Conservation (phyloP, 2,797 vertebrate genomes). For the Poecilia gillii region DNA sequence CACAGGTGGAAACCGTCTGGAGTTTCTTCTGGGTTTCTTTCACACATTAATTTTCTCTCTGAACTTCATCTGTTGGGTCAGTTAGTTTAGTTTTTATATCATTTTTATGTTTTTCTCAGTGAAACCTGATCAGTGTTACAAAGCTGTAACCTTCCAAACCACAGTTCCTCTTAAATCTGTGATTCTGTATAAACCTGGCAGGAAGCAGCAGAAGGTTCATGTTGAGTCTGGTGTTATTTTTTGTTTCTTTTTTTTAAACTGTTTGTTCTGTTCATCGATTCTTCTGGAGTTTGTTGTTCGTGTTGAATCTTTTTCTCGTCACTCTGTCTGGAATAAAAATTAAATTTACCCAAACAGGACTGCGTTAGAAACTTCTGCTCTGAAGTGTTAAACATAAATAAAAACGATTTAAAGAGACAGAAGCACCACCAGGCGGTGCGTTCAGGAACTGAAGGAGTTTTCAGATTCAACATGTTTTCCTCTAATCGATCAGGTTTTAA, state of each 20-base stretch:
- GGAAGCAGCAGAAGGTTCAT: background rate
- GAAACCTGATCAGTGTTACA: background rate
- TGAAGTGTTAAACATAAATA: background rate
- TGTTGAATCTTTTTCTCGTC: background rate
- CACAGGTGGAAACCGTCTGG: background rate
- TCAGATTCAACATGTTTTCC: background rate
- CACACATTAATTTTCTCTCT: background rate
- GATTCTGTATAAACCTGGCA: background rate
- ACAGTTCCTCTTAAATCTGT: background rate
- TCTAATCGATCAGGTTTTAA: background rate
- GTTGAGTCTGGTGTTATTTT: background rate
- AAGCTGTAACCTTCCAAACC: background rate
- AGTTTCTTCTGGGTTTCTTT: background rate
- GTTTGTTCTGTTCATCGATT: background rate
- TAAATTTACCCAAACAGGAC: background rate
- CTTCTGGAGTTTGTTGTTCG: background rate
- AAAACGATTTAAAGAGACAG: background rate
- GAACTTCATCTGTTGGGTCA: background rate
- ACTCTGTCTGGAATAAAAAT: background rate
- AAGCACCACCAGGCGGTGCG: background rate
- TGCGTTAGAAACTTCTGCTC: background rate
- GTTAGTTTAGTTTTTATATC: background rate
- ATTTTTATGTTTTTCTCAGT: background rate
- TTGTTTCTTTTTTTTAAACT: background rate
- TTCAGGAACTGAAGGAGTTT: background rate